Percentiles rank a stretch among this genome's conserved stretches.
phyloP scores from a whole-genome alignment of 2,888 invertebrate species.

The Nephrotoma flavescens region DNA sequence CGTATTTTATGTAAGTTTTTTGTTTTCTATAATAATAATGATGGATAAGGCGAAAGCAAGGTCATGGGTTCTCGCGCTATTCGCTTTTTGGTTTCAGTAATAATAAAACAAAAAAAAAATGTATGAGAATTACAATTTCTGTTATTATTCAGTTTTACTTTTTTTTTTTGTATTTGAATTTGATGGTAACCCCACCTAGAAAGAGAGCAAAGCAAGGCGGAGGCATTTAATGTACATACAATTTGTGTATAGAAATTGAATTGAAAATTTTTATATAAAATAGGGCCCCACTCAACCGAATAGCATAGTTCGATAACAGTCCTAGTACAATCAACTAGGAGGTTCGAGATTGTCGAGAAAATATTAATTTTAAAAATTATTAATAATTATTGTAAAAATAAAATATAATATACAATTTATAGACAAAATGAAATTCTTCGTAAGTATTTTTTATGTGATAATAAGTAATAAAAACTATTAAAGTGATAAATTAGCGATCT shows the following conservation, averaged over 20 bases:
- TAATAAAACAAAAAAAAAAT: not conserved
- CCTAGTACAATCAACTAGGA: slow-evolving; percentile 31
- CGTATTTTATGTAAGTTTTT: not conserved
- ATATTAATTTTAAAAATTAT: slow-evolving; percentile 3
- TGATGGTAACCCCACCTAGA: slow-evolving; percentile 13
- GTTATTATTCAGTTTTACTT: not conserved
- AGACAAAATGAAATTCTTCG: slow-evolving; percentile 12
- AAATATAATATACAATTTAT: not conserved
- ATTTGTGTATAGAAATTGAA: not conserved
- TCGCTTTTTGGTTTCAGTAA: not conserved
- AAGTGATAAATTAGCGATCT: slow-evolving; percentile 13
- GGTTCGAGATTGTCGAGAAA: slow-evolving; percentile 19
- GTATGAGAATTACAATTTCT: not conserved
- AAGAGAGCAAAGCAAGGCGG: slow-evolving; percentile 1
- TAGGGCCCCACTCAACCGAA: slow-evolving; percentile 25
- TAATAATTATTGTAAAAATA: not conserved
- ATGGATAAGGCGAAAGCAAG: slow-evolving; percentile 15
- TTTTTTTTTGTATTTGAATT: slow-evolving; percentile 9
- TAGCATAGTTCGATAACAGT: slow-evolving; percentile 35
- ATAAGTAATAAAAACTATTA: slow-evolving; percentile 15
- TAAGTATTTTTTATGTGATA: slow-evolving; percentile 8
- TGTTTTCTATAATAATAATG: not conserved
- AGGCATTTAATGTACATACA: not conserved
- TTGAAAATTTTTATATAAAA: slow-evolving; percentile 23
- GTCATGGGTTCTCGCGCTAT: slow-evolving; percentile 13